phyloP scores from a whole-genome alignment of 2,888 invertebrate species.

The Cecidostiba fungosa region DNA sequence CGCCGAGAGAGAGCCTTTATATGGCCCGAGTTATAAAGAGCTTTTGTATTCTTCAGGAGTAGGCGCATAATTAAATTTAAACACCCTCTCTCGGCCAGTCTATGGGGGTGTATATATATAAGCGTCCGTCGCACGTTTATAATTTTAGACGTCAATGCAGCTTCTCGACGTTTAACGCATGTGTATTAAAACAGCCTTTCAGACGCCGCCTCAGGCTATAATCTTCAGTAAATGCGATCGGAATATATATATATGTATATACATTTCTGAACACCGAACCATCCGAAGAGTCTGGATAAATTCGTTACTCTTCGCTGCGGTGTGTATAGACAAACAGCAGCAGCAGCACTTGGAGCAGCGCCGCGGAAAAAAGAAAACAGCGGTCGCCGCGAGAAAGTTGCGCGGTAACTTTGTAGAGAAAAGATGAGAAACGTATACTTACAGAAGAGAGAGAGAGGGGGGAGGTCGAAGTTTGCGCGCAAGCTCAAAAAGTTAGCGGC shows the following conservation, averaged over 20 bases:
- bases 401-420: neutral
- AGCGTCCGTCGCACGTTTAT: slow-evolving; percentile 50
- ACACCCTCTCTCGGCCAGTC: slow-evolving; percentile 56
- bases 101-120: neutral
- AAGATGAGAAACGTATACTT: slow-evolving; percentile 32
- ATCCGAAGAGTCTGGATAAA: neutral
- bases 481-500: slow-evolving; percentile 33
- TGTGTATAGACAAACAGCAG: neutral
- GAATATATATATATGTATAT: neutral
- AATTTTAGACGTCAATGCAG: slow-evolving; percentile 49
- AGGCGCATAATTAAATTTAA: slow-evolving; percentile 68
- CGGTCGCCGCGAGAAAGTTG: neutral
- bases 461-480: neutral
- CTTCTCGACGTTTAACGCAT: no score
- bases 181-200: slow-evolving; percentile 38
- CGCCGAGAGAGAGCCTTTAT: slow-evolving; percentile 65
- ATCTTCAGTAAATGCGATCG: slow-evolving; percentile 30
- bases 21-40: slow-evolving; percentile 67
- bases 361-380: no score
- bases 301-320: neutral
- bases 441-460: neutral
- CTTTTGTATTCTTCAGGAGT: slow-evolving; percentile 66
- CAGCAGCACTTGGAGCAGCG: neutral
- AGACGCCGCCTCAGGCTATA: slow-evolving; percentile 29
- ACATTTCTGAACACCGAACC: neutral